Percentiles rank a stretch among this genome's conserved stretches.
These are phyloP conservation scores for Drosophila quinaria DNA, from an alignment of 2,888 invertebrate genomes.

Conservation along the genomic window DNA sequence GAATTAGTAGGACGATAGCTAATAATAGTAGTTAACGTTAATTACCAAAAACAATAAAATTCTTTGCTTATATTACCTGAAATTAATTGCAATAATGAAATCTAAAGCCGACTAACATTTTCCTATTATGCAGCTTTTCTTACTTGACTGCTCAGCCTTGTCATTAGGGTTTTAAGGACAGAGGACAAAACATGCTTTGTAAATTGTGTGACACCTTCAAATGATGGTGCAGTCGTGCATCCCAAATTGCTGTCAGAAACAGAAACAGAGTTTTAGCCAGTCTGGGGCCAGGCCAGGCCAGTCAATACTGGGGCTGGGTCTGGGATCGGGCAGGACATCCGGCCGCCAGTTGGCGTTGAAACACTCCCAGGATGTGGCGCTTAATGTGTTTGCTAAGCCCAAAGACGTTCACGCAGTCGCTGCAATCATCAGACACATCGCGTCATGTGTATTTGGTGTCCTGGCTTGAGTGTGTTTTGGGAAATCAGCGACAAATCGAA, in stretches of 20 bases:
- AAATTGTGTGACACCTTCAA: conserved; percentile 42
- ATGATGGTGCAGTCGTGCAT: conserved; percentile 72
- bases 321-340: conserved; percentile 59
- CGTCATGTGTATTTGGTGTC: conserved; percentile 15
- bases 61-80: not conserved
- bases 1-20: no score
- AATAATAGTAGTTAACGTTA: no score
- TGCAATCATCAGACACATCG: conserved; percentile 44
- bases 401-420: conserved; percentile 58
- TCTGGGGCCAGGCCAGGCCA: conserved; percentile 25
- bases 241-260: conserved; percentile 73
- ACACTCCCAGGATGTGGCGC: conserved; percentile 71
- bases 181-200: conserved; percentile 17
- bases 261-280: conserved; percentile 44
- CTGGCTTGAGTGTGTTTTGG: conserved; percentile 61
- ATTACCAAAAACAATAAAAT: no score
- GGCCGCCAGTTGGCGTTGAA: conserved; percentile 24
- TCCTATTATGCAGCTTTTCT: not conserved
- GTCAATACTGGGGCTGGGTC: conserved; percentile 33
- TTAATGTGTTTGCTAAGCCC: conserved; percentile 57
- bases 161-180: conserved; percentile 21
- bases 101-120: not conserved
- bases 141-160: conserved; percentile 15
- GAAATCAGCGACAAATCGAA: conserved; percentile 75
- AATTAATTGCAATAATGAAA: not conserved